Evolutionary conservation across 2,888 invertebrate species (phyloP).

Genomic region (Phyllotreta cruciferae): DNA sequence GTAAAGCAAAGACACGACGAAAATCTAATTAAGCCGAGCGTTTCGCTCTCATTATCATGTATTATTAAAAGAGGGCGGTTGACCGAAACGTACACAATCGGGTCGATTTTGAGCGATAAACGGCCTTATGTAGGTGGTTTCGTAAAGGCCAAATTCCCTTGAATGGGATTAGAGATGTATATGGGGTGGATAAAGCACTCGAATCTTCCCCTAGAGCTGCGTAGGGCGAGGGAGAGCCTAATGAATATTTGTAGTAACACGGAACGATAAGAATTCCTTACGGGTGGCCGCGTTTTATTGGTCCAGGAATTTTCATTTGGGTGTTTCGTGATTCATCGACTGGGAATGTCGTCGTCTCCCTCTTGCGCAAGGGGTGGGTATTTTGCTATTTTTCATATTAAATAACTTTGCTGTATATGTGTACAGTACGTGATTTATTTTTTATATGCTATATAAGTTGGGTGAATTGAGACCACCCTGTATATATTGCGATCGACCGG

Average conservation of each 20-base stretch:
- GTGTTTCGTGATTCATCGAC: conserved; percentile 32
- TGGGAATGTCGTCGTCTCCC: conserved; percentile 2
- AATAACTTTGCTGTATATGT: no score
- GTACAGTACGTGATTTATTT: no score
- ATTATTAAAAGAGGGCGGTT: conserved; percentile 57
- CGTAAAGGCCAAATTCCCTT: conserved; percentile 8
- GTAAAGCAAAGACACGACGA: conserved; percentile 20
- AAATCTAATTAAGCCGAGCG: conserved; percentile 57
- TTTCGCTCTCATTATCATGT: conserved; percentile 56
- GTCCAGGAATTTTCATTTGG: conserved; percentile 45
- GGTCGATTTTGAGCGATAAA: conserved; percentile 7
- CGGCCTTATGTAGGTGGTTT: not conserved
- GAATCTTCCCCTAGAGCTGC: conserved; percentile 23
- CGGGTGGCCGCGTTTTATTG: conserved; percentile 57
- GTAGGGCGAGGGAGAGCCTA: conserved; percentile 47
- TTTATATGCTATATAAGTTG: no score
- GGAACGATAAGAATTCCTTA: conserved; percentile 55
- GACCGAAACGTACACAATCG: conserved; percentile 39
- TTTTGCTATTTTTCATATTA: no score
- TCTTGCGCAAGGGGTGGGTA: no score
- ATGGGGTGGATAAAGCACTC: conserved; percentile 19
- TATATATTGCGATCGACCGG: not conserved
- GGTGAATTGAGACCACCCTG: not conserved
- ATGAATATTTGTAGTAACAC: conserved; percentile 57
- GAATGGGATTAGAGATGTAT: conserved; percentile 1